These are phyloP conservation scores for Acholoe squamosa DNA, from an alignment of 2,888 invertebrate species.

Conservation along the genomic window DNA sequence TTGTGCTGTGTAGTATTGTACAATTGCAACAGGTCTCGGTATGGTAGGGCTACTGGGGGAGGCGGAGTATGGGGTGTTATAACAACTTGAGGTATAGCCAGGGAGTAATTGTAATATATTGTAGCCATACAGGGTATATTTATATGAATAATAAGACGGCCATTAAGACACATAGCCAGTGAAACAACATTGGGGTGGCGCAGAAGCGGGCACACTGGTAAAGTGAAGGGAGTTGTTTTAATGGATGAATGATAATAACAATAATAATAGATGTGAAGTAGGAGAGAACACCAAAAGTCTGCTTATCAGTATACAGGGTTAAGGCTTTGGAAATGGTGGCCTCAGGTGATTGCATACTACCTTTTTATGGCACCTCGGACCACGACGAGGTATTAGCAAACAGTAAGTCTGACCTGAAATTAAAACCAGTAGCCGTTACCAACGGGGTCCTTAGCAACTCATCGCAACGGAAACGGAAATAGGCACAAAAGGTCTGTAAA, in stretches of 20 bases:
- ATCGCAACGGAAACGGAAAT: constrained; percentile 40
- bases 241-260: constrained; percentile 32
- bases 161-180: not conserved
- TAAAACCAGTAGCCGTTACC: constrained; percentile 57
- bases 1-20: constrained; percentile 8
- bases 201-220: constrained; percentile 53
- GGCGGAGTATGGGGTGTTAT: not conserved
- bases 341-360: not conserved
- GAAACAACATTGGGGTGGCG: constrained; percentile 49
- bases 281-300: constrained; percentile 46
- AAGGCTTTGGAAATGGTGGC: constrained; percentile 40
- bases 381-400: constrained; percentile 51
- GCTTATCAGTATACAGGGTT: constrained; percentile 29
- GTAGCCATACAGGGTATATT: not conserved
- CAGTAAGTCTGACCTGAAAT: constrained; percentile 61
- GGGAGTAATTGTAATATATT: not conserved
- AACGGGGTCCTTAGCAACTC: constrained; percentile 51
- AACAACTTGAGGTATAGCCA: not conserved
- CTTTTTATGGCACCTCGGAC: constrained; percentile 26
- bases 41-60: not conserved
- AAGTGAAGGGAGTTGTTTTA: constrained; percentile 29
- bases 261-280: constrained; percentile 26
- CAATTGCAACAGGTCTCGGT: constrained; percentile 11
- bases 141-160: not conserved
- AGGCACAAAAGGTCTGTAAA: not conserved